phyloP scores from a whole-genome alignment of 1,140 invertebrate species.

The Formica selysi region DNA sequence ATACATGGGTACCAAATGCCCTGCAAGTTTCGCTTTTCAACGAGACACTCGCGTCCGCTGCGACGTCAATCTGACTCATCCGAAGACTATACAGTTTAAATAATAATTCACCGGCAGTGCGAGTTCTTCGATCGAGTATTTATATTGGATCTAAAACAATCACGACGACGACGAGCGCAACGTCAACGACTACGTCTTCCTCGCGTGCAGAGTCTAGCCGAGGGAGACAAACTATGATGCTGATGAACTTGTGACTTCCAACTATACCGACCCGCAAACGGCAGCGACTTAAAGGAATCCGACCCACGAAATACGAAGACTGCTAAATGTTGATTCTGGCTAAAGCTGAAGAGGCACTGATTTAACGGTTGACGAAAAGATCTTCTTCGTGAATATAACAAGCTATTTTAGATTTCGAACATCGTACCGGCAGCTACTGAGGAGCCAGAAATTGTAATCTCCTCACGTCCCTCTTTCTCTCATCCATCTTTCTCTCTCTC shows the following conservation, averaged over 20 bases:
- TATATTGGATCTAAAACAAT: not conserved
- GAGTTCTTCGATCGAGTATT: not conserved
- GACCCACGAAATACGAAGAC: not conserved
- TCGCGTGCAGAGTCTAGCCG: constrained; percentile 19
- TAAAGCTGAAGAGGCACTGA: constrained; percentile 3
- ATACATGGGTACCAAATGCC: constrained; percentile 84
- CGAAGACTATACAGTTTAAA: constrained; percentile 82
- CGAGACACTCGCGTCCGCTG: constrained; percentile 62
- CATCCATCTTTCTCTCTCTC: constrained; percentile 1
- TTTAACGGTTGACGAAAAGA: constrained; percentile 29
- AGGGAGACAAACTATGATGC: constrained; percentile 36
- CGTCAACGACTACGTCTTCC: constrained; percentile 47
- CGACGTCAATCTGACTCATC: constrained; percentile 79
- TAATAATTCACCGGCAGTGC: constrained; percentile 70
- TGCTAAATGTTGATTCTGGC: not conserved
- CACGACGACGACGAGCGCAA: constrained; percentile 19
- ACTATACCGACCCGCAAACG: constrained; percentile 12
- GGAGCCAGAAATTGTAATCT: constrained; percentile 22
- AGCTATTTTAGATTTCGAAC: constrained; percentile 16
- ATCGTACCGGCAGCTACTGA: not conserved
- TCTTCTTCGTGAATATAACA: not conserved
- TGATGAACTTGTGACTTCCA: constrained; percentile 46
- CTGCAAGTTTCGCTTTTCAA: constrained; percentile 37
- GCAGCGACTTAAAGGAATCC: constrained; percentile 50
- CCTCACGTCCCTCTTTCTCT: constrained; percentile 4